These are phyloP conservation scores for Heliconius eleuchia DNA, from an alignment of 1,140 invertebrate species.

Conservation along the genomic window DNA sequence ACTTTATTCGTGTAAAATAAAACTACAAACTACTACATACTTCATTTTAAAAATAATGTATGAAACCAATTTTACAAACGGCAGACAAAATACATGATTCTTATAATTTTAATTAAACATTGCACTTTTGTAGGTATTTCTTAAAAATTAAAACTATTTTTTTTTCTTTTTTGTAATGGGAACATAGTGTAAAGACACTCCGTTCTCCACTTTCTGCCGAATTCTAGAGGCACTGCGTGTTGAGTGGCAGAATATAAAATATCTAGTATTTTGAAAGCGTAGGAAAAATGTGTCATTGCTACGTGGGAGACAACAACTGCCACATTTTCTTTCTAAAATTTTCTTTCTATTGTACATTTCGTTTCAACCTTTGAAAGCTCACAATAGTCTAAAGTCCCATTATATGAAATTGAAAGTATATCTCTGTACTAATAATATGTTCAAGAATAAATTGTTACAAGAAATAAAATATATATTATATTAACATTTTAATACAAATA, in stretches of 20 bases:
- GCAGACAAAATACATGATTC: no score
- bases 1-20: slow-evolving; percentile 22
- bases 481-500: neutral
- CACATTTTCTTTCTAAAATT: slow-evolving; percentile 28
- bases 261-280: neutral
- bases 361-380: slow-evolving; percentile 29
- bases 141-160: no score
- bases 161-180: no score
- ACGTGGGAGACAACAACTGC: slow-evolving; percentile 31
- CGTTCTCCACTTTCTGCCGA: no score
- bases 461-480: neutral
- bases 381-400: slow-evolving; percentile 18
- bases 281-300: neutral
- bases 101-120: no score
- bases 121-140: no score
- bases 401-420: slow-evolving; percentile 6
- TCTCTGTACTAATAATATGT: neutral
- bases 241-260: neutral
- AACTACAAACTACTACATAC: neutral
- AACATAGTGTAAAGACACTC: no score
- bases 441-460: neutral
- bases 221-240: no score
- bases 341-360: slow-evolving; percentile 29
- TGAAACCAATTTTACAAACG: no score
- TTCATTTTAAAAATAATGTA: neutral